A percentile compares a stretch with the other conserved stretches of the same genome.
Evolutionary conservation across 2,888 invertebrate genomes (phyloP).

Genomic region (Hemithea aestivaria): DNA sequence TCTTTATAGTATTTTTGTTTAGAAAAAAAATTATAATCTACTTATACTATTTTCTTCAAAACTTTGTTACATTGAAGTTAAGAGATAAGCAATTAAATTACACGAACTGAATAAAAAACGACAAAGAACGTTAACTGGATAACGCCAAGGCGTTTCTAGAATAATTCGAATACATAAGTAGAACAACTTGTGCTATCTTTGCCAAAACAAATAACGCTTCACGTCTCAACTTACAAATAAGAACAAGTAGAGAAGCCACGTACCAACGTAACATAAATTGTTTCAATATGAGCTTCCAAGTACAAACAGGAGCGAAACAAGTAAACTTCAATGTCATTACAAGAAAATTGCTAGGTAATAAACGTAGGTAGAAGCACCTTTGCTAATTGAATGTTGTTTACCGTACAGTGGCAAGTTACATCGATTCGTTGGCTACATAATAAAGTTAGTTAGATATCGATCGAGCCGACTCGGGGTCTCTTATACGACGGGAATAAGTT

Average conservation of each 20-base stretch:
- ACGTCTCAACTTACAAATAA: conserved; percentile 1
- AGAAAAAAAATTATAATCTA: too few relatives aligned
- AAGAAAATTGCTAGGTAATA: conserved; percentile 12
- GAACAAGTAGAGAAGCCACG: not conserved
- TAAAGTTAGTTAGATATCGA: conserved; percentile 17
- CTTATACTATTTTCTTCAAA: too few relatives aligned
- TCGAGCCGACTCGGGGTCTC: conserved; percentile 19
- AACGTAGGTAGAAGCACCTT: conserved; percentile 15
- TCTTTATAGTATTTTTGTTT: too few relatives aligned
- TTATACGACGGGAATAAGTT: conserved; percentile 27
- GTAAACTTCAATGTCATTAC: conserved; percentile 3
- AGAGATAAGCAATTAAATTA: too few relatives aligned
- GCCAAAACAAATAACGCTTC: conserved; percentile 4
- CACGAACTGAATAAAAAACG: too few relatives aligned
- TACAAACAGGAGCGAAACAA: conserved; percentile 4
- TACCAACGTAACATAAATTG: not conserved
- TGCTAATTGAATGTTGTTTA: conserved; percentile 22
- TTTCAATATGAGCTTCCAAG: not conserved
- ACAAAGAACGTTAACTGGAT: too few relatives aligned
- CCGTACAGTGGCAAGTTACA: conserved; percentile 16
- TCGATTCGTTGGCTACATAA: conserved; percentile 18
- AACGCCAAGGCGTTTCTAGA: not conserved
- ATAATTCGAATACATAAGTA: not conserved
- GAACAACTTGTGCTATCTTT: not conserved
- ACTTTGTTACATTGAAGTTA: too few relatives aligned